Evolutionary conservation across 2,113 vertebrate genomes (phyloP).

Genomic region (Paedocypris sp.): DNA sequence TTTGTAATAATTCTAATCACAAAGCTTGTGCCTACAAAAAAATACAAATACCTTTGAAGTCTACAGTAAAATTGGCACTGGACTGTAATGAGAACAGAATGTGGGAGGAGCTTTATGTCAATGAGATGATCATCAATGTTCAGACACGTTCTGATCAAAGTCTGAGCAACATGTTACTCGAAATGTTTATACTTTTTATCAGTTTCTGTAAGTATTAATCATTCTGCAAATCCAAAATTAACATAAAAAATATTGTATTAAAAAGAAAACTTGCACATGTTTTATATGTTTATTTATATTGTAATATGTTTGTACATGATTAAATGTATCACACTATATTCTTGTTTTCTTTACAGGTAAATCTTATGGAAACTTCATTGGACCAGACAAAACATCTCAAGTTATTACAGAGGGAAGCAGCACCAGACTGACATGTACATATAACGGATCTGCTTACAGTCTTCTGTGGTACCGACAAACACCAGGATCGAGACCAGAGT

Average conservation of each 20-base stretch:
- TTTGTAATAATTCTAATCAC: too few relatives aligned
- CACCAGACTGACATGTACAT: conserved; percentile 7
- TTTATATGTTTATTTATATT: too few relatives aligned
- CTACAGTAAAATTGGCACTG: too few relatives aligned
- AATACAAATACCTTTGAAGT: too few relatives aligned
- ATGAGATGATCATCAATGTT: too few relatives aligned
- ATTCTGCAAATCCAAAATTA: background rate
- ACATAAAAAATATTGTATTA: too few relatives aligned
- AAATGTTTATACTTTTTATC: background rate
- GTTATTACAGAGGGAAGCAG: background rate
- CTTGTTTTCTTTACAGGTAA: background rate
- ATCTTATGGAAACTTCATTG: background rate
- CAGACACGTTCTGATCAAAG: background rate
- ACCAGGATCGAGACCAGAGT: background rate
- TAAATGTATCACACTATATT: background rate
- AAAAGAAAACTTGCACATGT: too few relatives aligned
- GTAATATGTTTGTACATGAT: background rate
- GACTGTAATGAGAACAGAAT: too few relatives aligned
- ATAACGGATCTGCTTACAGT: background rate
- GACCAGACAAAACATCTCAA: background rate
- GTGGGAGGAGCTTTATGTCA: too few relatives aligned
- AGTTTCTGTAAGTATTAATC: background rate
- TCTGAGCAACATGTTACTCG: background rate
- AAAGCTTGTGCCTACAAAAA: too few relatives aligned
- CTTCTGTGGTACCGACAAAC: conserved; percentile 14